Base-by-base conservation (phyloP, 2,888 invertebrate species). In the Anaspis maculata region DNA sequence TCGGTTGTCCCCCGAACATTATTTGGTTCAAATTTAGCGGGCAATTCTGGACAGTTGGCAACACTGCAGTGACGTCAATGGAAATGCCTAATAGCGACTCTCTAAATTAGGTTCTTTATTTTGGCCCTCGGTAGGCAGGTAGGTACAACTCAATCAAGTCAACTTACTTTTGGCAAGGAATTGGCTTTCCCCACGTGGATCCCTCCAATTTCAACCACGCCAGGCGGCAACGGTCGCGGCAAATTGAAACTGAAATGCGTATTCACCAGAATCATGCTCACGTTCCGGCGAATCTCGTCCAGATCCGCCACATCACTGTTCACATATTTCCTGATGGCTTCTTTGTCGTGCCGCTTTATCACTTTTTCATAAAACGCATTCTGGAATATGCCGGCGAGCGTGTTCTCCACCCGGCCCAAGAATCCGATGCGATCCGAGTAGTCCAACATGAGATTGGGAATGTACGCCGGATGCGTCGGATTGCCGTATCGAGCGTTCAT, bases 131-230 rank as follows among this genome's bases (percentile, higher is more conserved):
- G n/a, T n/a, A n/a, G n/a, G n/a, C n/a, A n/a, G n/a, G n/a, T n/a
- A n/a, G n/a, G n/a, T n/a, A n/a, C n/a, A n/a, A n/a, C n/a, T n/a
- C n/a, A n/a, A n/a, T n/a, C n/a, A n/a, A n/a, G n/a, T n/a, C n/a
- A n/a, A 65, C 44, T 41, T 41, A 52, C 54, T 42, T 32, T 11
- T n/a, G 50, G 45, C 37, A 80, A 49, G 2, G 69, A 57, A 32
- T 70, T 66, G 1, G 64, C 45, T 30, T 64, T 49, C 3, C 51
- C 46, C 0, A 79, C 69, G 47, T 77, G 76, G 37, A 73, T 68
- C 7, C 78, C 80, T 19, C 70, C 72, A 6, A 73, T 64, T 56
- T 73, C 72, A 11, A 72, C 59, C 6, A 70, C 55, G 9, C 60
- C 61, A 1, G 72, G 72, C 21, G 66, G 64, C 23, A 64, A 36